Evolutionary conservation across 92 coral and sea anemone species (phyloP), one percentile per base, ranked within the genome.

Genomic region (Epizoanthus rinbou): DNA sequence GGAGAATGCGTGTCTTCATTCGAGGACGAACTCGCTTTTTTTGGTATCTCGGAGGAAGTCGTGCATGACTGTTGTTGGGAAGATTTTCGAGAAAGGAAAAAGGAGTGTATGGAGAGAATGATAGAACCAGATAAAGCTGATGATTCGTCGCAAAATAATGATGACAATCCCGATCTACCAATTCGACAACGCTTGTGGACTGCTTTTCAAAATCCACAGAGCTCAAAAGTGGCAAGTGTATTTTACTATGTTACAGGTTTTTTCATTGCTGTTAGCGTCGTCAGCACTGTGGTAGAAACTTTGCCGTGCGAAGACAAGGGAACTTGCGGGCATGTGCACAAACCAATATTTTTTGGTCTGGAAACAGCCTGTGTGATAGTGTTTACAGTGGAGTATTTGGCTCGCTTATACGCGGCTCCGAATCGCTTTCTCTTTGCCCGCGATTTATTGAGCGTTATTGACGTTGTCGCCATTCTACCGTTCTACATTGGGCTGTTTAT

Each of bases 21-120:
- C 68, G 95, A 96, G 75, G 99, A 96, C 80, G 99, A 97, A 83
- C 98, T 97, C 41, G 85, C 91, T 47, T 97, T 97, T 85, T 97
- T 97, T 82, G 98, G 99, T 14, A 94, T 97, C 35, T 97, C 99
- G 14, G 99, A 97, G 84, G 99, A 94, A 70, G 98, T 94, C 4
- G 99, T 97, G 15, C 98, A 97, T 86, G 99, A 97, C 68, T 97
- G 99, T 47, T 97, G 99, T 65, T 97, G 99, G 99, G 99, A 97
- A 73, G 99, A 97, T 84, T 97, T 97, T 79, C 93, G 98, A 63
- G 99, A 97, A 76, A 86, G 99, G 72, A 97, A 97, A 80, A 92
- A 95, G 33, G 99, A 97, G 33, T 97, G 99, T 65, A 92, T 93
- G 91, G 99, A 97, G 67, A 66, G 99, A 68, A 93, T 97, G 74